phyloP scores from a whole-genome alignment of 2,888 invertebrate genomes.

The Heliconius erato region DNA sequence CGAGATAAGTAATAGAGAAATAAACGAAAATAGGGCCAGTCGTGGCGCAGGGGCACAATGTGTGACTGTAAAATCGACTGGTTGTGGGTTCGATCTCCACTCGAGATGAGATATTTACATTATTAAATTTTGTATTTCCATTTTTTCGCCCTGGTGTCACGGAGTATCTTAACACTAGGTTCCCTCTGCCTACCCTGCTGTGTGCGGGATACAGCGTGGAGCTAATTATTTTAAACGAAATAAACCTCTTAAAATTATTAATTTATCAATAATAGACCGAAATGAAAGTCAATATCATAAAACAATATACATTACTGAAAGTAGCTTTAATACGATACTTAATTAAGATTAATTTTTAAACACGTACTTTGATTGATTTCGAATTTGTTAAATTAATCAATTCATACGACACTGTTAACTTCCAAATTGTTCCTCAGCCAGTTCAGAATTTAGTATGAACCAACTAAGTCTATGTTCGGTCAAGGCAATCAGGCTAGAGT shows the following conservation, averaged over 20 bases:
- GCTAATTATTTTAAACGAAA: not conserved
- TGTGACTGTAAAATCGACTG: no score
- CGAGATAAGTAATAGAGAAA: no score
- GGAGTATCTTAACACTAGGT: no score
- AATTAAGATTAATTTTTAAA: conserved; percentile 11
- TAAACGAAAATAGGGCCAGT: no score
- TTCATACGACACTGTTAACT: conserved; percentile 36
- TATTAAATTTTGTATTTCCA: no score
- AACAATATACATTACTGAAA: not conserved
- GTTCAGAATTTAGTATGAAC: conserved; percentile 50
- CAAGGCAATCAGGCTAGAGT: conserved; percentile 57
- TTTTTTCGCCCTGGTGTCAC: no score
- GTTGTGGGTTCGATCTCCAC: no score
- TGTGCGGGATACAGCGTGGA: no score
- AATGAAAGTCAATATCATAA: not conserved
- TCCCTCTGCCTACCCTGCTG: no score
- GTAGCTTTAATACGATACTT: not conserved
- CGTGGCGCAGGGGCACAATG: no score
- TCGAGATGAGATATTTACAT: no score
- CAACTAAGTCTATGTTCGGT: conserved; percentile 52
- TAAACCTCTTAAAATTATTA: not conserved
- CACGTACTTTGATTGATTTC: conserved; percentile 26
- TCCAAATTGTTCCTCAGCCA: conserved; percentile 45
- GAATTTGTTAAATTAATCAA: conserved; percentile 38
- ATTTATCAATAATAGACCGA: not conserved